Percentiles rank a stretch among this genome's conserved stretches.
Conservation (phyloP, 2,888 invertebrate species). For the Liopterus haemorrhoidalis region DNA sequence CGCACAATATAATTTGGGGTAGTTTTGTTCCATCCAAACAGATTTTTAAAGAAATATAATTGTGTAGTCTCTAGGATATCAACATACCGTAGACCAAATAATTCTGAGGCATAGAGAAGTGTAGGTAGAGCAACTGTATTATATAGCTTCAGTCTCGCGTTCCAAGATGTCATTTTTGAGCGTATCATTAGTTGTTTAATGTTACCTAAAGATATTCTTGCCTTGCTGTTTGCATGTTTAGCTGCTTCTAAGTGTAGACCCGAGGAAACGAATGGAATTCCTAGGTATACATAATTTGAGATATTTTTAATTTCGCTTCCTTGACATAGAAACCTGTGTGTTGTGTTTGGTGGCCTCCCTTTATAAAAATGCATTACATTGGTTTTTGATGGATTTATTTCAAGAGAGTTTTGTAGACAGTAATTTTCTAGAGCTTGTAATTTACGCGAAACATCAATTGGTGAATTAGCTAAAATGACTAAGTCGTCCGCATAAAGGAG, state of each 20-base stretch:
- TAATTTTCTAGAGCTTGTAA: slow-evolving; percentile 10
- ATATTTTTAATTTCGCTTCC: slow-evolving; percentile 10
- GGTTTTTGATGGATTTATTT: slow-evolving; percentile 15
- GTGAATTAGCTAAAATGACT: slow-evolving; percentile 15
- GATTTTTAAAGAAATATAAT: slow-evolving; percentile 9
- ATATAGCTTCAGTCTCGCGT: slow-evolving; percentile 13
- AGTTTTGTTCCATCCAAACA: slow-evolving; percentile 5
- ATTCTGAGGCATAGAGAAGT: slow-evolving; percentile 15
- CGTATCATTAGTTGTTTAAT: background rate
- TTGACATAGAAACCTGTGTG: background rate
- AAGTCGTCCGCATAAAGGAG: slow-evolving; percentile 17
- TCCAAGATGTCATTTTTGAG: slow-evolving; percentile 6
- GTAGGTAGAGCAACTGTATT: background rate
- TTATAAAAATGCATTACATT: slow-evolving; percentile 19
- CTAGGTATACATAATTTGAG: slow-evolving; percentile 9
- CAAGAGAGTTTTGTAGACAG: slow-evolving; percentile 12
- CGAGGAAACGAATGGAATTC: slow-evolving; percentile 8
- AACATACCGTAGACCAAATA: slow-evolving; percentile 8
- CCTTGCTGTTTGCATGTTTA: background rate
- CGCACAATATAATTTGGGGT: slow-evolving; percentile 11
- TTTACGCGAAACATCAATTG: slow-evolving; percentile 7
- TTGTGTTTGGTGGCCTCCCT: too few species aligned
- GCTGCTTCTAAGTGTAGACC: background rate
- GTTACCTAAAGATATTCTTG: background rate
- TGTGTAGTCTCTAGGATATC: slow-evolving; percentile 10